Conservation (phyloP, 1,140 invertebrate species). For the Anoplophora glabripennis region DNA sequence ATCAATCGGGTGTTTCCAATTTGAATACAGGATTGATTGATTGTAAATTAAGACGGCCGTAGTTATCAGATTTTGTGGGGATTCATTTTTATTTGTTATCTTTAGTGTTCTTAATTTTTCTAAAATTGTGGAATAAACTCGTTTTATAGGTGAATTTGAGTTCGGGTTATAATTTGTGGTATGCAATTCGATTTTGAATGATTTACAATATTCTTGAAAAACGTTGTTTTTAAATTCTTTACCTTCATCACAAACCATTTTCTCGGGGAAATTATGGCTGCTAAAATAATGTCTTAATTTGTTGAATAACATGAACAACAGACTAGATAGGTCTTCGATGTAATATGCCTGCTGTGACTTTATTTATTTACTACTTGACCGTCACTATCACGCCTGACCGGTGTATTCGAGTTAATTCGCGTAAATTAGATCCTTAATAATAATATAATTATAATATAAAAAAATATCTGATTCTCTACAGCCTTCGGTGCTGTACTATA, state of each 20-base stretch:
- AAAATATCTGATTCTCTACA: too few relatives aligned
- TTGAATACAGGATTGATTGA: constrained; percentile 10
- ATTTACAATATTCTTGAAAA: too few relatives aligned
- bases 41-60: not conserved
- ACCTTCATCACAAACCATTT: not conserved
- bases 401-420: too few relatives aligned
- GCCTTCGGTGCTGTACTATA: too few relatives aligned
- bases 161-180: not conserved
- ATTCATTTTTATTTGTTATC: too few relatives aligned
- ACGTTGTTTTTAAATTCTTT: not conserved
- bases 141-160: too few relatives aligned
- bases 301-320: not conserved
- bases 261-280: not conserved
- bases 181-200: too few relatives aligned
- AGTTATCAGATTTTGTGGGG: not conserved
- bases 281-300: not conserved
- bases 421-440: too few relatives aligned
- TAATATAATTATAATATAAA: too few relatives aligned
- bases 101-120: not conserved
- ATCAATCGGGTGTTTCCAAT: constrained; percentile 16
- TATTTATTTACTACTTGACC: too few relatives aligned
- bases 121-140: not conserved
- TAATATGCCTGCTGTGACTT: too few relatives aligned
- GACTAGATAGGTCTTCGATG: constrained; percentile 2
- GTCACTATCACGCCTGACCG: too few relatives aligned